Evolutionary conservation across 2,797 vertebrate species (phyloP).

Genomic region (Spatula versicolor): DNA sequence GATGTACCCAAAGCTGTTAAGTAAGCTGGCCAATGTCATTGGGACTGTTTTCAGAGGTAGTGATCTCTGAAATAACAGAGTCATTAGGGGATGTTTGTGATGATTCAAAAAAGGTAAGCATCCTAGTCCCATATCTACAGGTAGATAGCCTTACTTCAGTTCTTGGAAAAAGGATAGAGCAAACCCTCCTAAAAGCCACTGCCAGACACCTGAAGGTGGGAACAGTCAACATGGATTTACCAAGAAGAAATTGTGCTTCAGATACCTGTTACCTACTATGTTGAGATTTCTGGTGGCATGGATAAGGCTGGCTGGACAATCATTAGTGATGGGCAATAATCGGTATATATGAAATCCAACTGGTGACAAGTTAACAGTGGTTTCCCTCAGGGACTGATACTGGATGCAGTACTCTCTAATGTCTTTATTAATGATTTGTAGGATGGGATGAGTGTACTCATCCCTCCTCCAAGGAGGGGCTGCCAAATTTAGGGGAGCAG

Average conservation of each 20-base stretch:
- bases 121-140: not conserved
- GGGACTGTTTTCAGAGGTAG: not conserved
- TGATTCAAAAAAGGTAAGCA: not conserved
- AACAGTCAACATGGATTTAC: not conserved
- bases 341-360: not conserved
- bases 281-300: not conserved
- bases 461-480: not conserved
- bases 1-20: not conserved
- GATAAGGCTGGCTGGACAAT: not conserved
- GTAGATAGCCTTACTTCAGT: not conserved
- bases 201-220: no score
- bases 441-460: not conserved
- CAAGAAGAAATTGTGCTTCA: not conserved
- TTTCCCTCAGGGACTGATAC: rapidly evolving
- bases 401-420: not conserved
- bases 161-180: no score
- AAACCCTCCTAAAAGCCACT: no score
- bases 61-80: not conserved
- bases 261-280: not conserved
- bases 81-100: not conserved
- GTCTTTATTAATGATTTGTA: not conserved
- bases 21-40: not conserved
- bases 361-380: not conserved
- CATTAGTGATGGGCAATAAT: not conserved
- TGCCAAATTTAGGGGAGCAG: not conserved